Evolutionary conservation across 2,113 vertebrate genomes (phyloP).

Genomic region (Varanus salvator): DNA sequence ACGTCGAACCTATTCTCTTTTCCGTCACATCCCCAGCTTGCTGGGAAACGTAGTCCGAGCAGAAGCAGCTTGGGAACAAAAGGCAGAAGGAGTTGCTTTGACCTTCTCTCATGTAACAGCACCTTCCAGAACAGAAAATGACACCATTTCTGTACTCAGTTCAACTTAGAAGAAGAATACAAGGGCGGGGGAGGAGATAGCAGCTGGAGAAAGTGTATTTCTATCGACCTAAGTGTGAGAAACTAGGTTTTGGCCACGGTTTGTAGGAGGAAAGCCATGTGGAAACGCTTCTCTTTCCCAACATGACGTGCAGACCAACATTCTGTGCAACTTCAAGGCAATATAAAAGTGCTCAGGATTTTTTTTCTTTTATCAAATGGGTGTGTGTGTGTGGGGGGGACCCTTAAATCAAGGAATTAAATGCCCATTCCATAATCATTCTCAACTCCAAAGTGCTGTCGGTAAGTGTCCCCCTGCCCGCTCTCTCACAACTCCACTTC

Average conservation of each 20-base stretch:
- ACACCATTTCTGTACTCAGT: not conserved
- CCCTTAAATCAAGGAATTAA: not conserved
- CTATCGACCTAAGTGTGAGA: not conserved
- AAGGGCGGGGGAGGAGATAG: not conserved
- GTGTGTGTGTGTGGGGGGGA: not conserved
- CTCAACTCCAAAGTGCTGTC: not conserved
- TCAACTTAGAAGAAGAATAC: not conserved
- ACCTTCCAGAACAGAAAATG: not conserved
- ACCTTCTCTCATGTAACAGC: not conserved
- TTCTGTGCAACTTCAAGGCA: not conserved
- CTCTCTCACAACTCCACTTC: no score
- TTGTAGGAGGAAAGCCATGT: not conserved
- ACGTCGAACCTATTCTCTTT: not conserved
- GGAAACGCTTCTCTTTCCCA: not conserved
- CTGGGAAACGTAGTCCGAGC: constrained; percentile 58
- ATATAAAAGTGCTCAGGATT: not conserved
- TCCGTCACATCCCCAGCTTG: not conserved
- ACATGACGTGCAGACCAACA: not conserved
- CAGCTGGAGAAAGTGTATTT: not conserved
- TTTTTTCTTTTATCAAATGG: no score
- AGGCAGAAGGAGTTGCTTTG: not conserved
- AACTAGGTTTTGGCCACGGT: no score
- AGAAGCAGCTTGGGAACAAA: constrained; percentile 54
- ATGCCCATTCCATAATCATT: not conserved
- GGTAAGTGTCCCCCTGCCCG: not conserved